A percentile compares a stretch with the other conserved stretches of the same genome.
These are phyloP conservation scores for Nyctibius grandis DNA, from an alignment of 2,797 vertebrate genomes.

Conservation along the genomic window DNA sequence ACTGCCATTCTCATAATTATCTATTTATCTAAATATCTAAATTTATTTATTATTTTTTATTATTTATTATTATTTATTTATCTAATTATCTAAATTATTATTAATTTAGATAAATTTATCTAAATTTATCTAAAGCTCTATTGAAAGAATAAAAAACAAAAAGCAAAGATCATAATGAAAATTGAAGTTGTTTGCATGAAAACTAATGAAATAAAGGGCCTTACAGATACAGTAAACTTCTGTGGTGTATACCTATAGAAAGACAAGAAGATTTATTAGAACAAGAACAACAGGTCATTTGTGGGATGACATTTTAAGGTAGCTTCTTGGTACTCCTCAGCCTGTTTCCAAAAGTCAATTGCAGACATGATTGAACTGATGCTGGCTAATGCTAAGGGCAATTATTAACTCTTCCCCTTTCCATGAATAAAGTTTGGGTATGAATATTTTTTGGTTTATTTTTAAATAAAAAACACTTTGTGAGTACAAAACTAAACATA, in stretches of 20 bases:
- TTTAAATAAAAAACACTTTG: neutral
- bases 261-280: neutral
- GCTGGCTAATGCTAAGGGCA: neutral
- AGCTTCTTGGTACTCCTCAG: neutral
- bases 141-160: neutral
- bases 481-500: neutral
- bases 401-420: neutral
- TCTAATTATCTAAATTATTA: too few relatives aligned
- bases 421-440: neutral
- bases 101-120: too few relatives aligned
- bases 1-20: neutral
- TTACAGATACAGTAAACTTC: neutral
- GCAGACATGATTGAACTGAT: neutral
- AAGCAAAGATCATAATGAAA: neutral
- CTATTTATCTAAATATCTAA: too few relatives aligned
- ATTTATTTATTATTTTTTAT: too few relatives aligned
- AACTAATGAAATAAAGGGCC: neutral
- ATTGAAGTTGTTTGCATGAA: neutral
- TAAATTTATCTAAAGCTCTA: too few relatives aligned
- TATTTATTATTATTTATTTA: too few relatives aligned
- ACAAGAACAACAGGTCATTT: neutral
- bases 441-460: neutral
- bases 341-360: neutral
- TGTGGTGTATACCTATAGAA: neutral
- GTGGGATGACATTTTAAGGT: neutral